These are phyloP conservation scores for Polymixis lichenea DNA, from an alignment of 2,888 invertebrate genomes.

Conservation along the genomic window DNA sequence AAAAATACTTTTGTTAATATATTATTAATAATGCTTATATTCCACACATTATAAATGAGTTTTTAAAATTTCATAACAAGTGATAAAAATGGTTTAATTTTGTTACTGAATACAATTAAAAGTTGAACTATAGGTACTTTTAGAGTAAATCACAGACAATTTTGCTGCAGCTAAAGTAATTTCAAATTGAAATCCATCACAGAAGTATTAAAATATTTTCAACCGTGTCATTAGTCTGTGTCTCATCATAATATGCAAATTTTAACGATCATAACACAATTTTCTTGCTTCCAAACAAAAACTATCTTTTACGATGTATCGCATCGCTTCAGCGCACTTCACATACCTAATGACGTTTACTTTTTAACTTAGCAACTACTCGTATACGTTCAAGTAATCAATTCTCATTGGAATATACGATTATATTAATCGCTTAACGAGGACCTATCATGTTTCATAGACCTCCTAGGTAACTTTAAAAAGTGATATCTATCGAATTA, in stretches of 20 bases:
- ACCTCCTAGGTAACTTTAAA: constrained; percentile 37
- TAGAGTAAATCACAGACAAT: not conserved
- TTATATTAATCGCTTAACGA: constrained; percentile 61
- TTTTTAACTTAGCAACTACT: constrained; percentile 61
- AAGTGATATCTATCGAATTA: constrained; percentile 49
- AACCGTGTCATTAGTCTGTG: constrained; percentile 51
- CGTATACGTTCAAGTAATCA: constrained; percentile 64
- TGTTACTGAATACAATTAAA: too few species aligned
- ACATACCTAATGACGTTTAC: constrained; percentile 61
- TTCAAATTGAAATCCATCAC: constrained; percentile 35
- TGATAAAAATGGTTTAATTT: too few species aligned
- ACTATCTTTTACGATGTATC: constrained; percentile 49
- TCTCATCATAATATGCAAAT: constrained; percentile 66
- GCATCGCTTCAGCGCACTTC: constrained; percentile 54
- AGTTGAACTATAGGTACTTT: too few species aligned
- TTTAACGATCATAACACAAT: constrained; percentile 54
- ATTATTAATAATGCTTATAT: too few species aligned
- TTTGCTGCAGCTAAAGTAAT: constrained; percentile 10
- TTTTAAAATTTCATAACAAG: too few species aligned
- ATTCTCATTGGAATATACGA: constrained; percentile 66
- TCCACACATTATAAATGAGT: too few species aligned
- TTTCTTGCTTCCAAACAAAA: constrained; percentile 58
- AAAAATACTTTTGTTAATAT: too few species aligned
- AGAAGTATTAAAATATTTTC: constrained; percentile 50
- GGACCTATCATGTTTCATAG: constrained; percentile 56